A percentile compares a stretch with the other conserved stretches of the same genome.
Conservation (phyloP, 2,797 vertebrate genomes). For the Squalus acanthias region DNA sequence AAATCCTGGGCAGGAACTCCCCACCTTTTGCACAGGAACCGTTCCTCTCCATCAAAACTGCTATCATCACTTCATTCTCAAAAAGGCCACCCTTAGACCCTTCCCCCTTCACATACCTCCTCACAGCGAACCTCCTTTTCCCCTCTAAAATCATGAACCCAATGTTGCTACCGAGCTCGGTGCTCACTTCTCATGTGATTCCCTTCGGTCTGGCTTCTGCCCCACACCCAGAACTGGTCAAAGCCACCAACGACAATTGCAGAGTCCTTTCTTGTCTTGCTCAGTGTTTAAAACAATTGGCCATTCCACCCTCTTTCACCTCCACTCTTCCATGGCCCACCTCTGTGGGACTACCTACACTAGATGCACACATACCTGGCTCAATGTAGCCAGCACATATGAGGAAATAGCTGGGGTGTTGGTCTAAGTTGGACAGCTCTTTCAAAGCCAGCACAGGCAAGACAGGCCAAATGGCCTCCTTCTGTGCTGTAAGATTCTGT, state of each 20-base stretch:
- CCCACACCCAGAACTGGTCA: background rate
- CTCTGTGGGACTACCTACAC: background rate
- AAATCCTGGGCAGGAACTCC: background rate
- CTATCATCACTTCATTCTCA: background rate
- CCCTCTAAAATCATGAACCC: background rate
- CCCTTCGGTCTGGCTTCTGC: background rate
- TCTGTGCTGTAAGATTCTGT: background rate
- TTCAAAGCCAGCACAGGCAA: background rate
- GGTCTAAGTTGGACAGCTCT: background rate
- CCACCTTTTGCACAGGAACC: background rate
- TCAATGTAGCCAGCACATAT: background rate
- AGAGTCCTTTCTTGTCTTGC: background rate
- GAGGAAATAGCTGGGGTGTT: background rate
- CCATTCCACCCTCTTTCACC: background rate
- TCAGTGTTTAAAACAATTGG: background rate
- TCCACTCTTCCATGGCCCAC: background rate
- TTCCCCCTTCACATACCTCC: background rate
- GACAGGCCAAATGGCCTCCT: background rate
- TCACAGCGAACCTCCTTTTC: background rate
- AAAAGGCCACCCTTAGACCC: background rate
- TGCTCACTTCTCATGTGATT: too few species aligned
- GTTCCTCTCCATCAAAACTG: background rate
- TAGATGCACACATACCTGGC: background rate
- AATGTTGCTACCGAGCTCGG: background rate
- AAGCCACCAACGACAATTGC: background rate